These are phyloP conservation scores for Ochropleura leucogaster DNA, from an alignment of 2,888 invertebrate genomes.

Conservation along the genomic window DNA sequence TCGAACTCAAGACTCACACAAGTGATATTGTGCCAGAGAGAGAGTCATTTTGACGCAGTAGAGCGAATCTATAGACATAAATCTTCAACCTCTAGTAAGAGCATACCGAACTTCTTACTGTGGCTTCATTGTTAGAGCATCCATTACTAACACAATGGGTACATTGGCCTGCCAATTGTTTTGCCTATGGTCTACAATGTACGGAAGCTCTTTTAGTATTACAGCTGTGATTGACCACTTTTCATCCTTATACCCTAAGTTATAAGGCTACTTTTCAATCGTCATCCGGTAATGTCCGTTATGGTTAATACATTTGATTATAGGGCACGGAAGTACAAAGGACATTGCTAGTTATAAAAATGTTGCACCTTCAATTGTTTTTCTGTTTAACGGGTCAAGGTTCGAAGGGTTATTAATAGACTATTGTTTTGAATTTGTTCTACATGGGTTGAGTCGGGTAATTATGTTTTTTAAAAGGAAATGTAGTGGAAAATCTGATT, in stretches of 20 bases:
- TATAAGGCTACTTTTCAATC: background rate
- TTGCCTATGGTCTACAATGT: slow-evolving; percentile 46
- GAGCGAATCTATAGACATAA: background rate
- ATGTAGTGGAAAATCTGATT: slow-evolving; percentile 1
- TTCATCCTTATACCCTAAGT: background rate
- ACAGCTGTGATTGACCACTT: background rate
- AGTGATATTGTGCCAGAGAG: too few species aligned
- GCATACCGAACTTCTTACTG: slow-evolving; percentile 39
- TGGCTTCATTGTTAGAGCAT: slow-evolving; percentile 56
- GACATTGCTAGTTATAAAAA: slow-evolving; percentile 50
- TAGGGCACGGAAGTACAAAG: slow-evolving; percentile 53
- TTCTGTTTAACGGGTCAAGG: slow-evolving; percentile 43
- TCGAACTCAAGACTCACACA: too few species aligned
- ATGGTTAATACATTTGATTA: slow-evolving; percentile 48
- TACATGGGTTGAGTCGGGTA: slow-evolving; percentile 16
- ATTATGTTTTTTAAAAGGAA: slow-evolving; percentile 12
- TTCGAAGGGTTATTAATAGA: slow-evolving; percentile 39
- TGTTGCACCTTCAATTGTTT: slow-evolving; percentile 65
- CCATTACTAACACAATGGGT: slow-evolving; percentile 58
- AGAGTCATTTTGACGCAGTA: background rate
- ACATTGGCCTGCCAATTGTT: slow-evolving; percentile 46
- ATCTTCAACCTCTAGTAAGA: slow-evolving; percentile 7
- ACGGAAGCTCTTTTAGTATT: slow-evolving; percentile 62
- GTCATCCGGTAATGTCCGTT: background rate
- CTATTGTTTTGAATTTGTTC: slow-evolving; percentile 53